phyloP scores from a whole-genome alignment of 1,140 invertebrate species.

The Diuraphis noxia region DNA sequence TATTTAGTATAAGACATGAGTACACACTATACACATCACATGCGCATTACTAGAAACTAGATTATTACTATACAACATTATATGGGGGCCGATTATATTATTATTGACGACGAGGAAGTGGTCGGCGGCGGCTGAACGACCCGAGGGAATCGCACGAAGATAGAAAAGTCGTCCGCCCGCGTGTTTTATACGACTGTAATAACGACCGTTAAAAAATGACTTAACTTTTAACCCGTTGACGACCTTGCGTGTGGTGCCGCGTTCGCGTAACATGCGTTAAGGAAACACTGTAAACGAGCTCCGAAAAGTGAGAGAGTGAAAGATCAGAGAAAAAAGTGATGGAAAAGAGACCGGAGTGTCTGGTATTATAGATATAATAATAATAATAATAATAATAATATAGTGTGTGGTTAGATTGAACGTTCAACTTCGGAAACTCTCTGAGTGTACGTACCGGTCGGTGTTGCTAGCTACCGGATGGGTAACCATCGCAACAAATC shows the following conservation, averaged over 20 bases:
- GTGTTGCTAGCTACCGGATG: too few relatives aligned
- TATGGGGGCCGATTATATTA: background rate
- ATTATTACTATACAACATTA: too few relatives aligned
- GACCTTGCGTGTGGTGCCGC: background rate
- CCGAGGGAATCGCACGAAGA: background rate
- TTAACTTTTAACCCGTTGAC: conserved; percentile 29
- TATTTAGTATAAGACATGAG: too few relatives aligned
- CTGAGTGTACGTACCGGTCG: too few relatives aligned
- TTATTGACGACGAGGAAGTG: background rate
- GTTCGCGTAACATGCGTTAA: background rate
- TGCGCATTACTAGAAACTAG: too few relatives aligned
- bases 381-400: background rate
- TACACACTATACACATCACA: background rate
- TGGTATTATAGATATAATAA: background rate
- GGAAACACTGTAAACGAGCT: background rate
- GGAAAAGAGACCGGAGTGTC: background rate
- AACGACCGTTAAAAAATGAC: conserved; percentile 24
- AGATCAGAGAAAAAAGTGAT: background rate
- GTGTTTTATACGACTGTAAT: background rate
- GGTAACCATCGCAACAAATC: too few relatives aligned
- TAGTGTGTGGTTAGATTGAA: too few relatives aligned
- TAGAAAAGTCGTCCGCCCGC: background rate
- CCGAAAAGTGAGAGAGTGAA: background rate
- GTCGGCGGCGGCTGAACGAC: background rate
- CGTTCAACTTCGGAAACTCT: too few relatives aligned